These are phyloP conservation scores for Brenthis daphne DNA, from an alignment of 2,888 invertebrate genomes.

Conservation along the genomic window DNA sequence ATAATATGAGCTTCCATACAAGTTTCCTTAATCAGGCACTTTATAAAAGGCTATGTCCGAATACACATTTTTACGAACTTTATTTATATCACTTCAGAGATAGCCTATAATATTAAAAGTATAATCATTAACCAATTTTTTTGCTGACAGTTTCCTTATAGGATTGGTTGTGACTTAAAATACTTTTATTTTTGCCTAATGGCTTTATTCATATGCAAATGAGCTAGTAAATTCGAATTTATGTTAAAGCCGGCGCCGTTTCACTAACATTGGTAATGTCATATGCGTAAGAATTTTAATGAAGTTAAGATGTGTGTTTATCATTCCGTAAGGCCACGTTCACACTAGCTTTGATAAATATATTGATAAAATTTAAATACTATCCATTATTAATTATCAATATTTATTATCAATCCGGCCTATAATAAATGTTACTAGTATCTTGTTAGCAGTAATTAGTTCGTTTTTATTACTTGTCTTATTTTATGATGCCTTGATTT, in stretches of 20 bases:
- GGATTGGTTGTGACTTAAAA: conserved; percentile 10
- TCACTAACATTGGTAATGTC: conserved; percentile 41
- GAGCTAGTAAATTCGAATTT: conserved; percentile 47
- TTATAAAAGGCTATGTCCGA: conserved; percentile 5
- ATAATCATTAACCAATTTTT: conserved; percentile 12
- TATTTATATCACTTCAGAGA: conserved; percentile 13
- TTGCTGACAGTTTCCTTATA: conserved; percentile 20
- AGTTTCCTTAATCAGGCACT: neutral
- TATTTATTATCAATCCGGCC: neutral
- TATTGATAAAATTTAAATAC: neutral
- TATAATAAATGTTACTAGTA: conserved; percentile 1
- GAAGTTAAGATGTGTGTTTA: conserved; percentile 25
- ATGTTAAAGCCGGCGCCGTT: conserved; percentile 54
- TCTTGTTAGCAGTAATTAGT: no score
- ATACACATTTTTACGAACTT: conserved; percentile 6
- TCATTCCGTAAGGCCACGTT: conserved; percentile 11
- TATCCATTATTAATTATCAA: conserved; percentile 3
- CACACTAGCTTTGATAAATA: conserved; percentile 24
- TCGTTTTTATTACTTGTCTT: no score
- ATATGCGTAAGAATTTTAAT: conserved; percentile 39
- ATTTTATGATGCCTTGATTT: no score
- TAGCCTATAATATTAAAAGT: conserved; percentile 10
- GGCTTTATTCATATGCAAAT: conserved; percentile 60
- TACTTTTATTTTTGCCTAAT: conserved; percentile 42
- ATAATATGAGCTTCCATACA: neutral